Evolutionary conservation across 1,140 invertebrate species (phyloP).

Genomic region (Glossosoma conforme): DNA sequence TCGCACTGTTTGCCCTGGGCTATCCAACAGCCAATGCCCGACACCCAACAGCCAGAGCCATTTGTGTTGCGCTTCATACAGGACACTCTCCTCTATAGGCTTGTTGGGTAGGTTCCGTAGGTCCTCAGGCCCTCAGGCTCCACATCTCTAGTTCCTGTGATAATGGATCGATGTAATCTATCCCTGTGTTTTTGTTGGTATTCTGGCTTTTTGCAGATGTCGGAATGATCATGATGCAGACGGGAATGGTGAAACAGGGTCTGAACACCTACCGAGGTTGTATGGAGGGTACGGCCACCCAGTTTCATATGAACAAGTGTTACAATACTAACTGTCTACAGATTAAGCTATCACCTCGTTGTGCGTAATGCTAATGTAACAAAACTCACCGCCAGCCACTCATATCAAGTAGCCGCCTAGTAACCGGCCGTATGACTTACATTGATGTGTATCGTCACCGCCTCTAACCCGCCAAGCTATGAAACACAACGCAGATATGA

Average conservation of each 20-base stretch:
- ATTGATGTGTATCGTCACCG: background rate
- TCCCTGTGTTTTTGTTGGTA: constrained; percentile 48
- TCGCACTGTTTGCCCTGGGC: constrained; percentile 30
- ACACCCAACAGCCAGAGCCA: constrained; percentile 12
- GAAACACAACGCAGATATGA: background rate
- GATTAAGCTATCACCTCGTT: constrained; percentile 20
- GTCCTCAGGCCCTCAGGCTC: background rate
- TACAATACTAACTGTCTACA: constrained; percentile 24
- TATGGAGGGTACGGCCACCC: constrained; percentile 66
- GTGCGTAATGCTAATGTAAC: constrained; percentile 24
- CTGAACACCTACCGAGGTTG: constrained; percentile 72
- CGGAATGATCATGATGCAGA: constrained; percentile 92
- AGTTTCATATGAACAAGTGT: constrained; percentile 29
- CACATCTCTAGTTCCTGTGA: no score
- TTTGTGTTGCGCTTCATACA: constrained; percentile 16
- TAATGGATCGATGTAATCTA: constrained; percentile 6
- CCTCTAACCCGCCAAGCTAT: background rate
- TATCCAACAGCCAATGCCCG: constrained; percentile 7
- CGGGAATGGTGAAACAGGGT: constrained; percentile 84
- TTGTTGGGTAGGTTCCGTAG: background rate
- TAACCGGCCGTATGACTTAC: constrained; percentile 1
- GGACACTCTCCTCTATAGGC: background rate
- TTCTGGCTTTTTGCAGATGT: constrained; percentile 81
- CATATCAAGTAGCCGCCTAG: background rate
- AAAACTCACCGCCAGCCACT: constrained; percentile 21